A percentile compares a stretch with the other conserved stretches of the same genome.
These are phyloP conservation scores for Tursiops truncatus DNA, from an alignment of 2,113 vertebrate species.

Conservation along the genomic window DNA sequence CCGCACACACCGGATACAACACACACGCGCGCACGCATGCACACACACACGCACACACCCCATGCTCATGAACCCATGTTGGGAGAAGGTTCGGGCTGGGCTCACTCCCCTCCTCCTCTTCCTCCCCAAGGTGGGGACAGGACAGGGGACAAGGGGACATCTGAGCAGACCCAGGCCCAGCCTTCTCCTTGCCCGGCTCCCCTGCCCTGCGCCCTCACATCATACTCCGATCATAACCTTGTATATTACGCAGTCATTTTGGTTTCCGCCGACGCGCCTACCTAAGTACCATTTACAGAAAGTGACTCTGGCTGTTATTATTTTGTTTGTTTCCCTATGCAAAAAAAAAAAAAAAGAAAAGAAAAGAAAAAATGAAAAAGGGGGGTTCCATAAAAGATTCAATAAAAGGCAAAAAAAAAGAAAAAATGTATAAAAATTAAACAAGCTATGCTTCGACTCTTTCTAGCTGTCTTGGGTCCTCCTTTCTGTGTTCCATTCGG, in stretches of 20 bases:
- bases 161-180: neutral
- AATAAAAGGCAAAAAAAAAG: conserved; percentile 80
- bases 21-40: neutral
- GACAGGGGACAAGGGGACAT: neutral
- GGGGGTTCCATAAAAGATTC: conserved; percentile 69
- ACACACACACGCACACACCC: neutral
- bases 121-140: neutral
- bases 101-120: neutral
- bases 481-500: neutral
- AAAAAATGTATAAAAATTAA: conserved; percentile 91
- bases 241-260: conserved; percentile 86
- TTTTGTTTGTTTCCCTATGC: conserved; percentile 89
- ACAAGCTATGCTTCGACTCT: conserved; percentile 92
- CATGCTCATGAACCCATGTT: neutral
- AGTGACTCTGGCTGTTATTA: conserved; percentile 84
- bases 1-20: conserved; percentile 83
- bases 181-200: neutral
- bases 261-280: conserved; percentile 85
- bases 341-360: conserved; percentile 88
- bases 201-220: conserved; percentile 79
- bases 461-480: conserved; percentile 50
- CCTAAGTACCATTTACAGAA: conserved; percentile 88
- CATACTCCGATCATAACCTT: conserved; percentile 84
- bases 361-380: conserved; percentile 63
- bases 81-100: neutral